phyloP scores from a whole-genome alignment of 2,113 vertebrate species.

The Entelurus aequoreus region DNA sequence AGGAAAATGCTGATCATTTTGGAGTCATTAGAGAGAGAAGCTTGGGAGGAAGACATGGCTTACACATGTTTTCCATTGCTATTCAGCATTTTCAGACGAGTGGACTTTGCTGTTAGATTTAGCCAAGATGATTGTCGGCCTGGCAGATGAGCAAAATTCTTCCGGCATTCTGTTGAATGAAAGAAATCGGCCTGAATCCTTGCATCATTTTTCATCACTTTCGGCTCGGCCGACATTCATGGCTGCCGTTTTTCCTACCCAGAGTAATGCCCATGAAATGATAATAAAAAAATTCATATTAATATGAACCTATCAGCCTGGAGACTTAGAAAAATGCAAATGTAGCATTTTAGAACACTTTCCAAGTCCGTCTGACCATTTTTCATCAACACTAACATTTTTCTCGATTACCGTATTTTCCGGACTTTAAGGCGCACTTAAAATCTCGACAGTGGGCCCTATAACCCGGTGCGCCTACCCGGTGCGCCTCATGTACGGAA shows the following conservation, averaged over 20 bases:
- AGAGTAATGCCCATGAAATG: slow-evolving; percentile 16
- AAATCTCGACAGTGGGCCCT: too few relatives aligned
- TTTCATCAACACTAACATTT: slow-evolving; percentile 40
- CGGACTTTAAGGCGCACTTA: too few relatives aligned
- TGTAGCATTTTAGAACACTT: neutral
- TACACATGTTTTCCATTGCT: slow-evolving; percentile 53
- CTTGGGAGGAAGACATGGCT: slow-evolving; percentile 31
- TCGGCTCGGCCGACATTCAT: slow-evolving; percentile 18
- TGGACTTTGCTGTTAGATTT: slow-evolving; percentile 50
- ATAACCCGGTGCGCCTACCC: too few relatives aligned
- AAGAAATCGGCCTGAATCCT: slow-evolving; percentile 58
- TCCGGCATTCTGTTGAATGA: slow-evolving; percentile 37
- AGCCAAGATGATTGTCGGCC: slow-evolving; percentile 37
- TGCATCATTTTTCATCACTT: slow-evolving; percentile 65
- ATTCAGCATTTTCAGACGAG: slow-evolving; percentile 59
- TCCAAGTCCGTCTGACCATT: neutral
- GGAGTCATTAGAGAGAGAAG: slow-evolving; percentile 54
- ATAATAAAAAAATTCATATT: slow-evolving; percentile 48
- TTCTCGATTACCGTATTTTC: neutral
- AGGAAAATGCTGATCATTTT: slow-evolving; percentile 65
- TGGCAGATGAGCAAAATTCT: slow-evolving; percentile 35
- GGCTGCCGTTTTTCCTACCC: slow-evolving; percentile 5
- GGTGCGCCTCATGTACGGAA: too few relatives aligned
- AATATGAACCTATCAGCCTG: slow-evolving; percentile 30
- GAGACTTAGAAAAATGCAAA: slow-evolving; percentile 27